Evolutionary conservation across 2,113 vertebrate species (phyloP).

Genomic region (Zosterops lateralis): DNA sequence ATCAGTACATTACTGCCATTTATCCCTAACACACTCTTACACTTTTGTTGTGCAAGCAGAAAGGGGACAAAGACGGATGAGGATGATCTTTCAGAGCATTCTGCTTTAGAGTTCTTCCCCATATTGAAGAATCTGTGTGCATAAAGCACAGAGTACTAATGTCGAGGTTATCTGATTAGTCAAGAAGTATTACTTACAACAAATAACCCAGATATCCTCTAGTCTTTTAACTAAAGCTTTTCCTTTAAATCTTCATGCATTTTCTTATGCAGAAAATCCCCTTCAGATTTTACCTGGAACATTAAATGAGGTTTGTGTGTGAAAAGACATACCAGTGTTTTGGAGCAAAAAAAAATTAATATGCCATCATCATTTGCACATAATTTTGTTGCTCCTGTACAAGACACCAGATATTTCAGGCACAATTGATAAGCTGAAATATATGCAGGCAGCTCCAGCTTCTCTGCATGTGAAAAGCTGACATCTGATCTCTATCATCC

Average conservation of each 20-base stretch:
- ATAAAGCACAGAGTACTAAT: background rate
- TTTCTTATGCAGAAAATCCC: background rate
- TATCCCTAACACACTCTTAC: slow-evolving; percentile 41
- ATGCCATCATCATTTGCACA: background rate
- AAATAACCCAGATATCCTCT: background rate
- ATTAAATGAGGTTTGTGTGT: background rate
- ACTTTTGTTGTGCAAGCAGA: slow-evolving; percentile 63
- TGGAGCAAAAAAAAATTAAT: background rate
- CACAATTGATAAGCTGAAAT: background rate
- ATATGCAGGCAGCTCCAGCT: background rate
- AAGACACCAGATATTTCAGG: background rate
- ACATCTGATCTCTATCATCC: background rate
- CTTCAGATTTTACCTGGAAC: background rate
- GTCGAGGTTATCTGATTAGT: background rate
- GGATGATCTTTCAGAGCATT: slow-evolving; percentile 1
- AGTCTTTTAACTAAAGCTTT: background rate
- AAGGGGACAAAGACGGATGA: background rate
- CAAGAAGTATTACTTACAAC: background rate
- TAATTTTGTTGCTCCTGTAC: background rate
- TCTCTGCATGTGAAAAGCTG: background rate
- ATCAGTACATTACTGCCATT: slow-evolving; percentile 62
- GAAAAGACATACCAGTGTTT: background rate
- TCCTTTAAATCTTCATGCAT: background rate
- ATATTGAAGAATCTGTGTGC: background rate
- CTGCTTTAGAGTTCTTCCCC: background rate